Evolutionary conservation across 2,888 invertebrate species (phyloP).

Genomic region (Cybosia mesomella): DNA sequence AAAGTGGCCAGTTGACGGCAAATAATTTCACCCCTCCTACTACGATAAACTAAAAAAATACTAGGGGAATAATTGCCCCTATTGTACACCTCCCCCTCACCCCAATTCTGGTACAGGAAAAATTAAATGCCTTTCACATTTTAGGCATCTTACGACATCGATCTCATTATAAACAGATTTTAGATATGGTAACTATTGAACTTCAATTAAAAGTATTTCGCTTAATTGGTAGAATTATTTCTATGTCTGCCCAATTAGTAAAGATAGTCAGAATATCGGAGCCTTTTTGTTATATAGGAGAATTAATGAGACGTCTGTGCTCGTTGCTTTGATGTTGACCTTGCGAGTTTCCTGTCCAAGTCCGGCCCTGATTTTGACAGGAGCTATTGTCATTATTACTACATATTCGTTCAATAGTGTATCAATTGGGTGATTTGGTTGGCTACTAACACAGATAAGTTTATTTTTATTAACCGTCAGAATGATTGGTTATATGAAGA

Average conservation of each 20-base stretch:
- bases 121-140: background rate
- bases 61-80: background rate
- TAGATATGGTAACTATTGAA: background rate
- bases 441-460: background rate
- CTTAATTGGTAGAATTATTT: background rate
- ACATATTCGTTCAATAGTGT: background rate
- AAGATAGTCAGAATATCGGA: background rate
- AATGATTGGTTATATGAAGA: background rate
- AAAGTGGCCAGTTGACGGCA: too few relatives aligned
- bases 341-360: background rate
- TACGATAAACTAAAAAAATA: background rate
- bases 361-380: background rate
- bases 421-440: background rate
- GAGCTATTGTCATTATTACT: background rate
- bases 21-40: background rate
- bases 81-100: background rate
- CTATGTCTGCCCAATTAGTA: background rate
- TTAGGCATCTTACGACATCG: background rate
- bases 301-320: conserved; percentile 3
- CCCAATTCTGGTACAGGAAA: background rate
- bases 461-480: background rate
- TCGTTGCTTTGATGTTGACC: background rate
- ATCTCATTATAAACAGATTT: conserved; percentile 3
- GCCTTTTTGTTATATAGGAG: background rate
- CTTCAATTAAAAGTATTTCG: background rate